These are phyloP conservation scores for Ochropleura leucogaster DNA, from an alignment of 2,888 invertebrate genomes.

Conservation along the genomic window DNA sequence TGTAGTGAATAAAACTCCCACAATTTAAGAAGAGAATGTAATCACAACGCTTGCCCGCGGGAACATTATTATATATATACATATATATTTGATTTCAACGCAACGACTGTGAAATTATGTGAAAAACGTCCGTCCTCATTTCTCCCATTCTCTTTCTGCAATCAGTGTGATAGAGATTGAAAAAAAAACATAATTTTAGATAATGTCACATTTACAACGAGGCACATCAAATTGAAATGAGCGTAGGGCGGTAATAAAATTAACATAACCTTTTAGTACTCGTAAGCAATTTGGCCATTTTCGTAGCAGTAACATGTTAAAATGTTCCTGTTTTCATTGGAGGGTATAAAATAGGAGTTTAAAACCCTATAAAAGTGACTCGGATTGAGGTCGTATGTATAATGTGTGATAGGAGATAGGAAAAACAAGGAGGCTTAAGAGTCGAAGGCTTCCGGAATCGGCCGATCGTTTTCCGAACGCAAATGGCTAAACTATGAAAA, in stretches of 20 bases:
- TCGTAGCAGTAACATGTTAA: conserved; percentile 71
- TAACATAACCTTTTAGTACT: conserved; percentile 73
- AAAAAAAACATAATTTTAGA: conserved; percentile 51
- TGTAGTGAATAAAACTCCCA: conserved; percentile 24
- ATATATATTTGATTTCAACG: conserved; percentile 37
- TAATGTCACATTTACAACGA: conserved; percentile 50
- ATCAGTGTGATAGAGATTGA: conserved; percentile 29
- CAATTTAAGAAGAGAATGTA: conserved; percentile 1
- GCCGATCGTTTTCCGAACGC: conserved; percentile 3
- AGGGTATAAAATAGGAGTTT: conserved; percentile 74
- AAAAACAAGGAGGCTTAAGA: conserved; percentile 3
- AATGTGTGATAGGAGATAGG: conserved; percentile 32
- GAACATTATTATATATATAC: conserved; percentile 29
- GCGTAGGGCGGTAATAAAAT: conserved; percentile 72
- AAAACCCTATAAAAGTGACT: conserved; percentile 72
- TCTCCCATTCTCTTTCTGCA: conserved; percentile 10
- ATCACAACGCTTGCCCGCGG: conserved; percentile 12
- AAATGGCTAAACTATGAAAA: not conserved
- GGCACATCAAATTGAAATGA: conserved; percentile 58
- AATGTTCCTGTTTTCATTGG: conserved; percentile 73
- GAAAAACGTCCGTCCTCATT: conserved; percentile 20
- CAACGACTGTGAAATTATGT: conserved; percentile 35
- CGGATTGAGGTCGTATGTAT: conserved; percentile 70
- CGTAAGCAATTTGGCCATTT: conserved; percentile 75
- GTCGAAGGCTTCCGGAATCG: conserved; percentile 13